phyloP scores from a whole-genome alignment of 2,797 vertebrate species.

The Lophotriccus pileatus region DNA sequence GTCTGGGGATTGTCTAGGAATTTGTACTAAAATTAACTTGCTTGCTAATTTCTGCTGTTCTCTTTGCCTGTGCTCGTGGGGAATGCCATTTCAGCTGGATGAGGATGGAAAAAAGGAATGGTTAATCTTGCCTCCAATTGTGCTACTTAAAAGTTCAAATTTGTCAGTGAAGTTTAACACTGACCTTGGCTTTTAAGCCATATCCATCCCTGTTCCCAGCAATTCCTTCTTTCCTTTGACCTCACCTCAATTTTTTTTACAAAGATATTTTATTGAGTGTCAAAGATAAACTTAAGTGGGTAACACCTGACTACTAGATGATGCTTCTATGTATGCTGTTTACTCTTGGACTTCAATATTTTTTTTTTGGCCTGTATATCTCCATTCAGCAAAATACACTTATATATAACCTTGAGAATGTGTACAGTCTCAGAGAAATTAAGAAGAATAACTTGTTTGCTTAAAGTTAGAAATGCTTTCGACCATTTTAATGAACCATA shows the following conservation, averaged over 20 bases:
- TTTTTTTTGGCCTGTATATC: background rate
- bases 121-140: slow-evolving; percentile 15
- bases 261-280: background rate
- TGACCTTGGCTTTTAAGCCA: slow-evolving; percentile 10
- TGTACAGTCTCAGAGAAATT: background rate
- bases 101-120: background rate
- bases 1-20: background rate
- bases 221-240: background rate
- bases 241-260: background rate
- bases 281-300: background rate
- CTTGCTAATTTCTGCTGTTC: slow-evolving; percentile 32
- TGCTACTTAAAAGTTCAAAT: slow-evolving; percentile 25
- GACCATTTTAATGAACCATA: background rate
- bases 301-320: background rate
- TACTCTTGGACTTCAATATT: background rate
- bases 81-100: background rate
- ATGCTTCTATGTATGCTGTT: background rate
- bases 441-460: background rate
- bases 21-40: slow-evolving; percentile 21
- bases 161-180: slow-evolving; percentile 23
- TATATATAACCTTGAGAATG: background rate
- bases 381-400: background rate
- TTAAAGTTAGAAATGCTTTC: background rate
- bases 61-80: background rate
- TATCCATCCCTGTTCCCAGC: background rate